Evolutionary conservation across 30 jellyfish, hydroid and myxozoan species (phyloP), one percentile per base, ranked within the genome.

Genomic region (Aurelia aurita complex sp. Pacific): DNA sequence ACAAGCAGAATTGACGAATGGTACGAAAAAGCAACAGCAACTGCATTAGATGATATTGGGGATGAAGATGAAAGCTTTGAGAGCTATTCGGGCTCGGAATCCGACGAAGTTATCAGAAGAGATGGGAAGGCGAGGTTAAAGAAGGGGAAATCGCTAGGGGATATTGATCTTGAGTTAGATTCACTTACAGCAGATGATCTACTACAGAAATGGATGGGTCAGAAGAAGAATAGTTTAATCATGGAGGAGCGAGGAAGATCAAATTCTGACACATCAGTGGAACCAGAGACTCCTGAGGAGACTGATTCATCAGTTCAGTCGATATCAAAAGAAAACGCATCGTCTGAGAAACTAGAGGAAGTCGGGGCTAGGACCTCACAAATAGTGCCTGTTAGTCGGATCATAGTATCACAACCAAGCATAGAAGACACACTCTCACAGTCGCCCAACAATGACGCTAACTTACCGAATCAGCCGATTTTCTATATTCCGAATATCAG

Each of bases 351-450:
- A 29, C 62, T 46, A 34, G 16, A 36, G 12, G 32, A 16, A 33
- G 50, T 9, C 10, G 42, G 62, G 50, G n/a, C 34, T 64, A 34
- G 36, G 36, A 75, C 74, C 6, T 34, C 73, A 1, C 35, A 79
- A 11, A 70, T 79, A 14, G 23, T 66, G 63, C 69, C 52, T 53
- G 65, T 79, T 32, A 52, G 35, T 67, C 89, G 82, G 10, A 84
- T 84, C 62, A 84, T 84, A 29, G 78, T 84, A 18, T 84, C 93
- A 14, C 93, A 84, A 42, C 82, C 93, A 34, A 74, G 93, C 29
- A 50, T 51, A n/a, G 93, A 84, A 52, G 87, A 73, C 33, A 17
- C 40, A 10, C 53, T 35, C 32, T 59, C 46, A 18, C 38, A 42
- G 16, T 17, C 29, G 5, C 36, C 32, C 13, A 3, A n/a, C 10